Base-by-base conservation (phyloP, 2,888 invertebrate species). In the Agrilus cyanescens region DNA sequence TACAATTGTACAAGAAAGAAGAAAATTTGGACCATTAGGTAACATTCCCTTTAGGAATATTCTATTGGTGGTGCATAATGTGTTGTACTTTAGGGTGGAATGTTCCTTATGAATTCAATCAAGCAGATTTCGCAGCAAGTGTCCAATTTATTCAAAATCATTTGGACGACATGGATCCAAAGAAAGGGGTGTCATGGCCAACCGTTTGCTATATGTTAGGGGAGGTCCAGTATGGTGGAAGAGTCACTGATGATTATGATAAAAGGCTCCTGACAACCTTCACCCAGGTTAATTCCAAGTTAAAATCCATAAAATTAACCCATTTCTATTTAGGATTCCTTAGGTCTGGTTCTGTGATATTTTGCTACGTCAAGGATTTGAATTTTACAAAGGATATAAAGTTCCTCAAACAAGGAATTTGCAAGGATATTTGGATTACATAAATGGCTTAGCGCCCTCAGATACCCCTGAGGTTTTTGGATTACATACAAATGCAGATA, bases 201-300 rank as follows among this genome's bases (percentile, higher is more conserved):
- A 96, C 95, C 0, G 84, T 96, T 8, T 90, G 94, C 61, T 96
- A 95, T 62, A 96, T 96, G 95, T 78, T 95, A 30, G 94, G 95
- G 29, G 95, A 96, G 69, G 87, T 85, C 3, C 76, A 78, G 55
- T 82, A 82, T 53, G 67, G 67, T 2, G 95, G 95, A 4, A 73
- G 95, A 53, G 95, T 96, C 0, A 96, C 96, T 0, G 96, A 96
- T 59, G 95, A 96, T 63, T 96, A 93, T 61, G 96, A 96, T 67
- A 95, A 95, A 66, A 76, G 94, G 29, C 71, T 96, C 15, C 68
- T 96, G 32, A 90, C 85, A 16, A 94, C 95, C 0, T 96, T 95
- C 60, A 90, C 93, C 0, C 84, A 88, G 57, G 65, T 63, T 45
- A 43, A 25, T 25, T 25, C 25, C 12, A 12, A 13, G 31, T 12